Conservation (phyloP, 2,888 invertebrate genomes). For the Drosophila leonis region DNA sequence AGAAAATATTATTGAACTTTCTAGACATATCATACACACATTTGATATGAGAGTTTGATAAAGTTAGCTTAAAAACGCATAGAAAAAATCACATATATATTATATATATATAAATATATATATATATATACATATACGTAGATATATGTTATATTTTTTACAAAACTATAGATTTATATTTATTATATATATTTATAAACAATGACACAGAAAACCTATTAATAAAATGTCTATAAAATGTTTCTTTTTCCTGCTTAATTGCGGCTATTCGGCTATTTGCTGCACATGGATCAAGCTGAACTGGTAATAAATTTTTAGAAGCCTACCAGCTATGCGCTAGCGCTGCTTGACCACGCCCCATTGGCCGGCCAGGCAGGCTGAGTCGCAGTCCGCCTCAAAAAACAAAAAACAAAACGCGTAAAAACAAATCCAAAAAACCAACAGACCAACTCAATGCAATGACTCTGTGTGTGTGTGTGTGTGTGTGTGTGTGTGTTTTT, state of each 20-base stretch:
- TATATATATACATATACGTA: too few species aligned
- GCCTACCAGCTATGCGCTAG: slow-evolving; percentile 21
- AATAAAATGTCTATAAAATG: neutral
- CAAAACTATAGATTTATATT: too few species aligned
- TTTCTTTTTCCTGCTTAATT: slow-evolving; percentile 3
- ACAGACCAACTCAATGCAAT: slow-evolving; percentile 62
- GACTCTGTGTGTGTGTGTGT: slow-evolving; percentile 18
- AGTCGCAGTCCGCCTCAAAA: slow-evolving; percentile 32
- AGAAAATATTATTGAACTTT: too few species aligned
- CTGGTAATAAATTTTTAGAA: slow-evolving; percentile 37
- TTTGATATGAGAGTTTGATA: too few species aligned
- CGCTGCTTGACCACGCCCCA: slow-evolving; percentile 47
- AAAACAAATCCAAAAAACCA: slow-evolving; percentile 36
- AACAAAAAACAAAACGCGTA: slow-evolving; percentile 25
- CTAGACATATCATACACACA: too few species aligned
- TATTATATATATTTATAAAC: neutral
- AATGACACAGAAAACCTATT: neutral
- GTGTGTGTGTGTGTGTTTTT: slow-evolving; percentile 38
- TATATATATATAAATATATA: too few species aligned
- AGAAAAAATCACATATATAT: too few species aligned
- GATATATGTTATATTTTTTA: too few species aligned
- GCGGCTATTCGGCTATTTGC: slow-evolving; percentile 16
- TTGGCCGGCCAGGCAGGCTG: slow-evolving; percentile 10
- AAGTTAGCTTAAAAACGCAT: too few species aligned
- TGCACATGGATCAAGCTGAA: slow-evolving; percentile 37